Evolutionary conservation across 2,113 vertebrate genomes (phyloP).

Genomic region (Phyllostomus discolor): DNA sequence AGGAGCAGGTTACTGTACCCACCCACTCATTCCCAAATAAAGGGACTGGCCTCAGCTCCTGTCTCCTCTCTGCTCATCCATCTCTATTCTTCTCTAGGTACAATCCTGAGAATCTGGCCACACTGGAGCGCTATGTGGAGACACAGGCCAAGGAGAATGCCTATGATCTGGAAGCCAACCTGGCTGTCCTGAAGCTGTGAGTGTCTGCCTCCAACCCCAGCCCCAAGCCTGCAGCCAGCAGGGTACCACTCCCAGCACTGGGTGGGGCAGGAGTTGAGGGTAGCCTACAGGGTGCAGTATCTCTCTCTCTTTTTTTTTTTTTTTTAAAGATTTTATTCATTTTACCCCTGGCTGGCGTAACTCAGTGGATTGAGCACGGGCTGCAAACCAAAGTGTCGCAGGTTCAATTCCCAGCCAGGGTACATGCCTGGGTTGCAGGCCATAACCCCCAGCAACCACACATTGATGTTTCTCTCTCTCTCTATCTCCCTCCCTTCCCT

Average conservation of each 20-base stretch:
- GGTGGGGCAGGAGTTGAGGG: neutral
- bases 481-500: too few relatives aligned
- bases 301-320: neutral
- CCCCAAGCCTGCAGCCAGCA: neutral
- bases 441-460: too few relatives aligned
- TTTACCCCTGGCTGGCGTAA: too few relatives aligned
- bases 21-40: too few relatives aligned
- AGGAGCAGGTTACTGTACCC: neutral
- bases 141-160: slow-evolving; percentile 92
- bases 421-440: too few relatives aligned
- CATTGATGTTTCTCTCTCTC: too few relatives aligned
- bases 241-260: neutral
- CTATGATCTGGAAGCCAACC: slow-evolving; percentile 93
- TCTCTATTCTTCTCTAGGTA: slow-evolving; percentile 79
- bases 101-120: slow-evolving; percentile 92
- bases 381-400: too few relatives aligned
- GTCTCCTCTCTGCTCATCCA: neutral
- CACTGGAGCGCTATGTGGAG: slow-evolving; percentile 92
- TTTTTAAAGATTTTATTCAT: too few relatives aligned
- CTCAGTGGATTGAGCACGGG: too few relatives aligned
- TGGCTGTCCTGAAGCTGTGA: slow-evolving; percentile 93
- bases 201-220: slow-evolving; percentile 44
- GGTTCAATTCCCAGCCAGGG: too few relatives aligned
- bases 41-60: neutral
- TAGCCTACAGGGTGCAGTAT: neutral